Conservation (phyloP, 2,797 vertebrate species). For the Cyclopterus lumpus region DNA sequence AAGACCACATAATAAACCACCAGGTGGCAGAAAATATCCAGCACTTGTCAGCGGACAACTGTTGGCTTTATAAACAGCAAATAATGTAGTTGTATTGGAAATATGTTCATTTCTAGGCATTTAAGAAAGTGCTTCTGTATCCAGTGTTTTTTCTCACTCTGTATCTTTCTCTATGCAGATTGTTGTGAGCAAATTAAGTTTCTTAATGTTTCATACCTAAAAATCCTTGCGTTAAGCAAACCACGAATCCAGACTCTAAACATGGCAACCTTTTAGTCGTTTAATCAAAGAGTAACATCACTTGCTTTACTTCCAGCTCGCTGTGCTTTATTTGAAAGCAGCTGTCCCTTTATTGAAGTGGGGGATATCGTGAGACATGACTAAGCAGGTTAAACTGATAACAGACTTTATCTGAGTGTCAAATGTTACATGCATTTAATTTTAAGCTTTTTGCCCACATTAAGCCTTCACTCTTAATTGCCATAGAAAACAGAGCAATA, state of each 20-base stretch:
- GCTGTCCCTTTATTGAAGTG: constrained; percentile 23
- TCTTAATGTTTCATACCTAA: background rate
- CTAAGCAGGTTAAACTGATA: constrained; percentile 29
- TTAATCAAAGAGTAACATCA: background rate
- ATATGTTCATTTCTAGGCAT: background rate
- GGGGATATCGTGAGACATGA: constrained; percentile 18
- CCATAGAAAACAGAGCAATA: constrained; percentile 57
- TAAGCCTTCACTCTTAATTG: constrained; percentile 59
- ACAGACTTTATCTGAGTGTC: constrained; percentile 29
- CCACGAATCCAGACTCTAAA: background rate
- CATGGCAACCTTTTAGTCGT: constrained; percentile 2
- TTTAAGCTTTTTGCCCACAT: constrained; percentile 38
- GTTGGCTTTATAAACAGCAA: background rate
- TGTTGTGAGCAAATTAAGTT: background rate
- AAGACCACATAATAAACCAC: constrained; percentile 12
- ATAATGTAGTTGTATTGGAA: background rate
- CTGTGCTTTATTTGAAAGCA: constrained; percentile 37
- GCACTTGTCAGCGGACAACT: background rate
- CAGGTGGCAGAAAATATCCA: constrained; percentile 34
- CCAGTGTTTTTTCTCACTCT: background rate
- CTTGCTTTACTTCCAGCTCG: constrained; percentile 31
- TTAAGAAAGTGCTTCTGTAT: background rate
- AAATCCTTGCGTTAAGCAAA: background rate
- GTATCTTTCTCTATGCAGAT: background rate
- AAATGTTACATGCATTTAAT: constrained; percentile 61